Evolutionary conservation across 64 coral and sea anemone species (phyloP), one percentile per base, ranked within the genome.

Genomic region (Catalaphyllia jardinei): DNA sequence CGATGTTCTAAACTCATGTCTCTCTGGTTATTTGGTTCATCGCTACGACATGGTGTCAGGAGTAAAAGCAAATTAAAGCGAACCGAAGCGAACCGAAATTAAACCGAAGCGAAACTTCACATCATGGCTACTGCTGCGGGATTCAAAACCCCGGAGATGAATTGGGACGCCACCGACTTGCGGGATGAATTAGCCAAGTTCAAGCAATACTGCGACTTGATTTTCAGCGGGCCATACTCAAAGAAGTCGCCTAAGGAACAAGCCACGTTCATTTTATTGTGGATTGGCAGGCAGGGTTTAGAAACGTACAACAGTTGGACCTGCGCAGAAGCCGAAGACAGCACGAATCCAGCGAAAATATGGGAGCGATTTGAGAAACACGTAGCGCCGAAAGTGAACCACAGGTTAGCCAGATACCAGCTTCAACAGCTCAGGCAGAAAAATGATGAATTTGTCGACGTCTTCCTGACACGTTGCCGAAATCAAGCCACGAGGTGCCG

Each of bases 261-360:
- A 83, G 72, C 77, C 33, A 91, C 83, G 4, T 94, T 89, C 31
- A 81, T 88, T 64, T 76, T 88, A 73, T 38, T 91, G 24, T 95
- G 89, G 89, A 95, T 88, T 67, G 88, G 72, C 59, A 83, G 77
- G 2, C 69, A 95, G 78, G 85, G 77, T 5, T 28, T 88, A 74
- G 89, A 95, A 60, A 79, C 61, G 1, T 92, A 86, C 61, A 89
- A 95, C 63, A 95, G 86, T 25, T 95, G 73, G 63, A 60, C 79
- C 29, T 92, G 77, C 85, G 89, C 83, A 22, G 29, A 83, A 86
- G 73, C 75, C 20, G 85, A 92, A 18, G 89, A 89, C 22, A 18
- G 10, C 62, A 64, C 14, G 14, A 18, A 64, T 18, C 88, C 88
- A 25, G 17, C 10, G 22, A 74, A 80, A 73, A 90, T 91, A 31